phyloP scores from a whole-genome alignment of 2,113 vertebrate species.

The Sturnira hondurensis region DNA sequence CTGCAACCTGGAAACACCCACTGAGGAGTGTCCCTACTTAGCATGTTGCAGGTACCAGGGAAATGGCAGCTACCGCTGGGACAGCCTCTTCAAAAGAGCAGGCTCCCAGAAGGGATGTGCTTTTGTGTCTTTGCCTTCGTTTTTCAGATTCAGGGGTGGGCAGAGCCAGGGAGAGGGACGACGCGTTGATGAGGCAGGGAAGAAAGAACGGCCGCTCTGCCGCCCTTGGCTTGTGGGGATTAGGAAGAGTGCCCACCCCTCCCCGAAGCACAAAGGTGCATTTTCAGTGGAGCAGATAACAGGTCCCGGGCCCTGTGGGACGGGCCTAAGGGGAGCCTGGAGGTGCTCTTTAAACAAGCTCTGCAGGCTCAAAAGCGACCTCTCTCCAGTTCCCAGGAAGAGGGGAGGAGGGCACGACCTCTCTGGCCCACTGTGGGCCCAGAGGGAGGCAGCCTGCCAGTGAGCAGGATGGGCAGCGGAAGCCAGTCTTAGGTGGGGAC shows the following conservation, averaged over 20 bases:
- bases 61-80: neutral
- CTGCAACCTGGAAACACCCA: neutral
- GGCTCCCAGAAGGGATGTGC: neutral
- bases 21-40: neutral
- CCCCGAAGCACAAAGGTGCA: neutral
- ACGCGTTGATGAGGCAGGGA: neutral
- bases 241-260: neutral
- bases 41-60: rapidly evolving
- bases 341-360: neutral
- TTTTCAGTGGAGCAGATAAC: neutral
- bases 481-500: neutral
- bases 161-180: neutral
- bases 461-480: neutral
- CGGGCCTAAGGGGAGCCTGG: neutral
- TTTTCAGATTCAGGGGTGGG: neutral
- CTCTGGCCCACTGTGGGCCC: neutral
- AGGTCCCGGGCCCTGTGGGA: neutral
- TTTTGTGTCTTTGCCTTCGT: neutral
- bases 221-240: neutral
- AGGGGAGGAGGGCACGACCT: neutral
- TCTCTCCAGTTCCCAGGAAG: neutral
- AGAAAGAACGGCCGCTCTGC: neutral
- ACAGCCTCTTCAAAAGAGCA: neutral
- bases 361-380: neutral
- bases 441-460: neutral